Evolutionary conservation across 2,113 vertebrate genomes (phyloP), one percentile per base, ranked within the genome.

Genomic region (Gnathonemus longibarbis): DNA sequence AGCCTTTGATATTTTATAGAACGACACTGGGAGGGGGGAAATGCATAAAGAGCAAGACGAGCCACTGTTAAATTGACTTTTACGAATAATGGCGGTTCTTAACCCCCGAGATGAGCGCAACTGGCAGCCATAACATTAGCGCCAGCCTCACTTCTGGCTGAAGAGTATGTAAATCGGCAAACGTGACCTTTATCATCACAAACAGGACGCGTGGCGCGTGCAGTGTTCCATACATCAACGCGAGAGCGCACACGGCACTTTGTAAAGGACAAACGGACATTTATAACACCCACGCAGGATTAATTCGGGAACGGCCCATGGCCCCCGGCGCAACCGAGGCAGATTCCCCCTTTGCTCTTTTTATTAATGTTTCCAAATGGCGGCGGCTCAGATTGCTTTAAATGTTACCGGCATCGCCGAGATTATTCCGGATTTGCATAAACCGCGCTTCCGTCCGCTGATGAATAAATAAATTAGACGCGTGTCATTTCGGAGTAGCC

Each of bases 221-320:
- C 94, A 94, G 96, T 96, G 96, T 96, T 98, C 97, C 97, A 98
- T 98, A 97, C 95, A 98, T 99, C 98, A 98, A 97, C 90, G 94
- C 94, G 94, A 1, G 62, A 27, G 10, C 27, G 94, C 94, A 93
- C 94, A 93, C 95, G 94, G 94, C 96, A 96, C 93, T 95, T 95
- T 93, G 94, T 95, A 96, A 94, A 96, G 92, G 92, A 94, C 94
- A 97, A 96, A 96, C 92, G 95, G 94, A 95, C 97, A 97, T 97
- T 98, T 96, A 96, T 97, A 97, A 97, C 92, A 94, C 93, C 95
- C 95, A 92, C 4, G 88, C 93, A 94, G 95, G 96, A 97, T 96
- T 96, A 95, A 95, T 97, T 95, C 96, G 95, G 94, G 95, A 96
- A 94, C 94, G 94, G 94, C 95, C 95, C 94, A 95, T 93, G 90